A percentile compares a stretch with the other conserved stretches of the same genome.
Evolutionary conservation across 2,113 vertebrate genomes (phyloP).

Genomic region (Morone chrysops): DNA sequence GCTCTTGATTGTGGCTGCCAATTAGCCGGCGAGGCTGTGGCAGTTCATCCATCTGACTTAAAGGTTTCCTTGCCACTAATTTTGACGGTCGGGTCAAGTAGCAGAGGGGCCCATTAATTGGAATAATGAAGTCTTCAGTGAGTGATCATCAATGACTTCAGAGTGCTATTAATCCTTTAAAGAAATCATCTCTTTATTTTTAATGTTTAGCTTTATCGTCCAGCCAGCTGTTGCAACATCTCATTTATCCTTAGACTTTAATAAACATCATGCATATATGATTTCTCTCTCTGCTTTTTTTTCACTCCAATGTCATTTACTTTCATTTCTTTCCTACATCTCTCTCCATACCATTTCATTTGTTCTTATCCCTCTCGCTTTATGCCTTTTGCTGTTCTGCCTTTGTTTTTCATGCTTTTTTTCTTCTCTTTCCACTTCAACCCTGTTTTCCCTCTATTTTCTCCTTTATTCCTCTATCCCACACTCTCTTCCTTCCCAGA

Average conservation of each 20-base stretch:
- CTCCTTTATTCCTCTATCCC: not conserved
- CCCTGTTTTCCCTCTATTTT: not conserved
- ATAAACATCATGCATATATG: conserved; percentile 75
- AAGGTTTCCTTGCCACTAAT: conserved; percentile 79
- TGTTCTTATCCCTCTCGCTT: not conserved
- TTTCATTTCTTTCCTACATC: conserved; percentile 20
- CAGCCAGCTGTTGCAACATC: conserved; percentile 70
- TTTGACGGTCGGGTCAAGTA: conserved; percentile 83
- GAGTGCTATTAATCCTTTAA: conserved; percentile 79
- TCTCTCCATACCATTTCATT: conserved; percentile 9
- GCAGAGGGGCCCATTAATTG: conserved; percentile 84
- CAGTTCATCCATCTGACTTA: conserved; percentile 83
- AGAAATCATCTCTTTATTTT: conserved; percentile 78
- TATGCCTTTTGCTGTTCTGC: not conserved
- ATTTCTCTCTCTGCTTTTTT: conserved; percentile 25
- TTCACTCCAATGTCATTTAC: conserved; percentile 9
- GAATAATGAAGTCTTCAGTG: conserved; percentile 85
- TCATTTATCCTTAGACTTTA: conserved; percentile 76
- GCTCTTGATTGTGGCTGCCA: conserved; percentile 74
- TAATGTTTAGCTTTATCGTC: conserved; percentile 77
- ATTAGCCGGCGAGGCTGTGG: conserved; percentile 69
- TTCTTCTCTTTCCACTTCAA: not conserved
- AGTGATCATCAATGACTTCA: conserved; percentile 77
- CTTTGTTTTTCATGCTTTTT: not conserved
- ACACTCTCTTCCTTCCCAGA: not conserved